phyloP scores from a whole-genome alignment of 1,140 invertebrate species.

The Metaphire vulgaris region DNA sequence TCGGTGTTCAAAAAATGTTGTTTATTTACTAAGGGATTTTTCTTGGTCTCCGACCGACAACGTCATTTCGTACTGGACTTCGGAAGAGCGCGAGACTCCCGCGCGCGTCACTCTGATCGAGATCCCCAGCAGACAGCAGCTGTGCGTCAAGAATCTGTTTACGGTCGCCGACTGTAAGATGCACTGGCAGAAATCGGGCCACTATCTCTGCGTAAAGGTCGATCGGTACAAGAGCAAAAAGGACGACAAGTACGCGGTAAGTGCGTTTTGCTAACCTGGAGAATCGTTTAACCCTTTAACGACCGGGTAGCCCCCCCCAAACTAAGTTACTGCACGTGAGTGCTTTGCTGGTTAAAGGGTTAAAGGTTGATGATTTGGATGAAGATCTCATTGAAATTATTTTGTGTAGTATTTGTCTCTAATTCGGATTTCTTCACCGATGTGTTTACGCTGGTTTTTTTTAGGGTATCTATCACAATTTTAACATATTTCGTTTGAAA shows the following conservation, averaged over 20 bases:
- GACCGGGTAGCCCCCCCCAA: no score
- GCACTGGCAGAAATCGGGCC: constrained; percentile 97
- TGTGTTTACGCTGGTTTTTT: no score
- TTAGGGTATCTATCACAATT: constrained; percentile 93
- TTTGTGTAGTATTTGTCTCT: no score
- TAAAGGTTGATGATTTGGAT: no score
- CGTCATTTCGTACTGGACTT: constrained; percentile 95
- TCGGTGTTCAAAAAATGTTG: no score
- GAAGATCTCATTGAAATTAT: no score
- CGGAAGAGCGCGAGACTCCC: constrained; percentile 68
- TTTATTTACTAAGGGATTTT: constrained; percentile 66
- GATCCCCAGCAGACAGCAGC: constrained; percentile 71
- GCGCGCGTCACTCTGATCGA: constrained; percentile 55
- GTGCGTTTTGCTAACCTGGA: no score
- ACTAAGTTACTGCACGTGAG: no score
- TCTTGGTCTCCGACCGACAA: constrained; percentile 97
- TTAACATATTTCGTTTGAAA: constrained; percentile 92
- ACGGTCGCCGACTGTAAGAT: constrained; percentile 95
- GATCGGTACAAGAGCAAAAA: constrained; percentile 93
- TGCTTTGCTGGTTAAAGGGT: no score
- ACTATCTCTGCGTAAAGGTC: constrained; percentile 96
- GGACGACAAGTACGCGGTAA: constrained; percentile 65
- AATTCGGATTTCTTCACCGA: no score
- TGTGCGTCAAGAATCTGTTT: constrained; percentile 94
- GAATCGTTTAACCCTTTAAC: no score